Evolutionary conservation across 2,797 vertebrate species (phyloP).

Genomic region (Pitangus sulphuratus): DNA sequence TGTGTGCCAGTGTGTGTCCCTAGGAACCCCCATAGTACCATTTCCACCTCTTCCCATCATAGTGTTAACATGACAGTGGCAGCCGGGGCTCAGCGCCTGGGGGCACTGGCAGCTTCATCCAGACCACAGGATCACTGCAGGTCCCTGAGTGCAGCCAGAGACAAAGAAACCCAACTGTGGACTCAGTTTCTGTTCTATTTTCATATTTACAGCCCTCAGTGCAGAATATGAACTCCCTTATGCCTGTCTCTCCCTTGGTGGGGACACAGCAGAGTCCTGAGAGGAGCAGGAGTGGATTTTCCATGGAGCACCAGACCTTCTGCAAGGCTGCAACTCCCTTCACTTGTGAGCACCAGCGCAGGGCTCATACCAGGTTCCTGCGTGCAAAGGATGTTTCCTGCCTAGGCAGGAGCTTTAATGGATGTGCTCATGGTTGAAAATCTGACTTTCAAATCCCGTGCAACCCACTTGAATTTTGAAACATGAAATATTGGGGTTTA

Average conservation of each 20-base stretch:
- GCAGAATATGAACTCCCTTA: background rate
- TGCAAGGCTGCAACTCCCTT: background rate
- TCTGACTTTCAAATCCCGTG: background rate
- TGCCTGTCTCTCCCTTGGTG: background rate
- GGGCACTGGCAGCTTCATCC: background rate
- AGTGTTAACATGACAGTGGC: rapidly evolving
- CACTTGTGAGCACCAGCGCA: rapidly evolving
- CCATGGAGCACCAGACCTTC: no score
- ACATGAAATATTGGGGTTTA: background rate
- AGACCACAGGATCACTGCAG: background rate
- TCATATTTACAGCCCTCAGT: background rate
- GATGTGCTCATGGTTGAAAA: background rate
- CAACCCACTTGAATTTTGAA: background rate
- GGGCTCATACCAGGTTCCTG: rapidly evolving
- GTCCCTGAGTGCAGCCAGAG: background rate
- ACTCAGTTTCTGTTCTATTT: background rate
- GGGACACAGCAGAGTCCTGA: background rate
- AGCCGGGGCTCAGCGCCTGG: background rate
- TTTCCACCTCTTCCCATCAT: background rate
- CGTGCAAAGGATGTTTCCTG: background rate
- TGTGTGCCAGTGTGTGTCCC: background rate
- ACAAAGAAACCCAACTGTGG: background rate
- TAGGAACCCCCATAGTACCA: rapidly evolving
- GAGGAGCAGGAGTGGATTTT: background rate
- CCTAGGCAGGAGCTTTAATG: background rate